Conservation (phyloP, 2,797 vertebrate species). For the Orestias chungarensis region DNA sequence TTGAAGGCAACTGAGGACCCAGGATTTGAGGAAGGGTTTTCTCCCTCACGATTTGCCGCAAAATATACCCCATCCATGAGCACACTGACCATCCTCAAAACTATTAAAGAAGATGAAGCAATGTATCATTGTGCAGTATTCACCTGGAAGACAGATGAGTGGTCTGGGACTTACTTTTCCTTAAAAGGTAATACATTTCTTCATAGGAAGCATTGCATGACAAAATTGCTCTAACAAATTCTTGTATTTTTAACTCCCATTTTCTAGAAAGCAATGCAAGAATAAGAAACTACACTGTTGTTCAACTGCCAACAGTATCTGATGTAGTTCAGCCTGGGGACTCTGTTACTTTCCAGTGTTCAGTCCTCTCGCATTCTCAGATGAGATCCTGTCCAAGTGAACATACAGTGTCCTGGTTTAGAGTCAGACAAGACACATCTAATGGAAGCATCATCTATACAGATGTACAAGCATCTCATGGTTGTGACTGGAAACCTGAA, state of each 20-base stretch:
- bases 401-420: conserved; percentile 17
- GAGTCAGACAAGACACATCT: conserved; percentile 4
- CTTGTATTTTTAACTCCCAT: not conserved
- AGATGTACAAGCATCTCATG: not conserved
- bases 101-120: conserved; percentile 38
- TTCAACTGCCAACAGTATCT: conserved; percentile 2
- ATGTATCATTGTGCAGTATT: conserved; percentile 43
- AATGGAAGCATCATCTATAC: not conserved
- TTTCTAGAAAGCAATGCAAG: conserved; percentile 14
- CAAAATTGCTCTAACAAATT: not conserved
- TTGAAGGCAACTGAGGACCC: not conserved
- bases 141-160: conserved; percentile 26
- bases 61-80: not conserved
- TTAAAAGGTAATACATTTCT: conserved; percentile 34
- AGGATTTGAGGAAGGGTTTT: conserved; percentile 20
- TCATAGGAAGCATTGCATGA: not conserved
- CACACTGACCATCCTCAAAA: conserved; percentile 39
- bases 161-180: conserved; percentile 35
- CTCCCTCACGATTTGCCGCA: conserved; percentile 7
- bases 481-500: not conserved
- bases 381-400: conserved; percentile 12
- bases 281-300: conserved; percentile 7
- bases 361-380: conserved; percentile 4
- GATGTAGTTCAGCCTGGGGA: conserved; percentile 24
- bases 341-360: conserved; percentile 30